Evolutionary conservation across 2,113 vertebrate genomes (phyloP).

Genomic region (Channa argus): DNA sequence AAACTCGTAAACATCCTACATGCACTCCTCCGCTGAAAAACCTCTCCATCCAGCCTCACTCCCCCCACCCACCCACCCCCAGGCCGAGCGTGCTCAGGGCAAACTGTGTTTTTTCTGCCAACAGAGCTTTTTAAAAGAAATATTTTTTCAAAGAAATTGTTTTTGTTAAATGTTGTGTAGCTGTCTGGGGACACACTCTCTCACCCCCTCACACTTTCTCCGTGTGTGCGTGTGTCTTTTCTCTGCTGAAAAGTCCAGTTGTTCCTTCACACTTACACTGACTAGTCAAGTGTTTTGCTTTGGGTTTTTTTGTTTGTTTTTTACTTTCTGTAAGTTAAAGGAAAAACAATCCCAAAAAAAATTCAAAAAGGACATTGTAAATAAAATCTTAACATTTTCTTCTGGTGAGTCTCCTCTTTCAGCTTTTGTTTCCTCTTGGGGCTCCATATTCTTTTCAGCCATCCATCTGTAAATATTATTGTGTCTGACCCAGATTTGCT

Average conservation of each 20-base stretch:
- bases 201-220: slow-evolving; percentile 4
- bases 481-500: no score
- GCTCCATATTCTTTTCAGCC: neutral
- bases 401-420: slow-evolving; percentile 49
- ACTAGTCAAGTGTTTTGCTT: slow-evolving; percentile 39
- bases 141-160: slow-evolving; percentile 73
- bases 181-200: slow-evolving; percentile 31
- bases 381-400: slow-evolving; percentile 95
- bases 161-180: slow-evolving; percentile 66
- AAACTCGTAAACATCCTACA: neutral
- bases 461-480: no score
- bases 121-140: slow-evolving; percentile 80
- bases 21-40: no score
- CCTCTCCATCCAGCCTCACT: neutral
- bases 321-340: slow-evolving; percentile 88
- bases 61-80: neutral
- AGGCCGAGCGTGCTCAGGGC: slow-evolving; percentile 70
- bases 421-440: neutral
- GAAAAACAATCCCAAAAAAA: slow-evolving; percentile 63
- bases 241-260: slow-evolving; percentile 36
- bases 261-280: slow-evolving; percentile 52
- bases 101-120: slow-evolving; percentile 66
- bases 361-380: slow-evolving; percentile 88
- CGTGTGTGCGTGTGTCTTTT: neutral
- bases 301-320: slow-evolving; percentile 80